Conservation (phyloP, 2,888 invertebrate genomes). For the Lycophotia porphyrea region DNA sequence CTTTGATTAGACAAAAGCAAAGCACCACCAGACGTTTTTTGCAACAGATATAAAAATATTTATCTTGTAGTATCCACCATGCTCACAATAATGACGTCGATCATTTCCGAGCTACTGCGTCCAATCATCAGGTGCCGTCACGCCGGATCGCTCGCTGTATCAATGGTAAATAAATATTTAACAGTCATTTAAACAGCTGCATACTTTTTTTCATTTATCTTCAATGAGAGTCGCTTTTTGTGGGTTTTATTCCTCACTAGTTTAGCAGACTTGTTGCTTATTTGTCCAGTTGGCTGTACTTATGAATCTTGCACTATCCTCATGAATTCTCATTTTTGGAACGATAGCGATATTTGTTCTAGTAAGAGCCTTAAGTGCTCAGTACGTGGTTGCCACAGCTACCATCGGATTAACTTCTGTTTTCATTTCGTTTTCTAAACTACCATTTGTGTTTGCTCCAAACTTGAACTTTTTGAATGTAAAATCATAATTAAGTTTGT, state of each 20-base stretch:
- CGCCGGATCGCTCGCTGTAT: constrained; percentile 50
- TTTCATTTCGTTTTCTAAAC: constrained; percentile 28
- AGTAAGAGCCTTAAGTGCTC: not conserved
- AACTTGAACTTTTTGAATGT: constrained; percentile 37
- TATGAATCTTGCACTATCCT: not conserved
- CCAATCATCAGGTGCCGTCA: constrained; percentile 68
- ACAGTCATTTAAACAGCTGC: constrained; percentile 54
- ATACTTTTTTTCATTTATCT: constrained; percentile 46
- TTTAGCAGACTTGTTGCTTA: constrained; percentile 8
- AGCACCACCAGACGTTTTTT: not conserved
- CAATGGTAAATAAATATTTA: constrained; percentile 65
- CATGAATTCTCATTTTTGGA: not conserved
- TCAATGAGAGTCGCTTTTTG: constrained; percentile 37
- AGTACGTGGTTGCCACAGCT: constrained; percentile 18
- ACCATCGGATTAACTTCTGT: constrained; percentile 34
- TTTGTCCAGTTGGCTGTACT: not conserved
- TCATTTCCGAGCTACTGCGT: constrained; percentile 69
- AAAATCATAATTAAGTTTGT: constrained; percentile 35
- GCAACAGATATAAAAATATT: constrained; percentile 5
- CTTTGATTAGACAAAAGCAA: not conserved
- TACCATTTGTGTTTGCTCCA: constrained; percentile 34
- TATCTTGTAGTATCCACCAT: constrained; percentile 14
- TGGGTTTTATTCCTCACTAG: constrained; percentile 23
- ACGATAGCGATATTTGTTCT: not conserved
- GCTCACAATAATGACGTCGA: constrained; percentile 44